phyloP scores from a whole-genome alignment of 2,113 vertebrate species.

The Hymenochirus boettgeri region DNA sequence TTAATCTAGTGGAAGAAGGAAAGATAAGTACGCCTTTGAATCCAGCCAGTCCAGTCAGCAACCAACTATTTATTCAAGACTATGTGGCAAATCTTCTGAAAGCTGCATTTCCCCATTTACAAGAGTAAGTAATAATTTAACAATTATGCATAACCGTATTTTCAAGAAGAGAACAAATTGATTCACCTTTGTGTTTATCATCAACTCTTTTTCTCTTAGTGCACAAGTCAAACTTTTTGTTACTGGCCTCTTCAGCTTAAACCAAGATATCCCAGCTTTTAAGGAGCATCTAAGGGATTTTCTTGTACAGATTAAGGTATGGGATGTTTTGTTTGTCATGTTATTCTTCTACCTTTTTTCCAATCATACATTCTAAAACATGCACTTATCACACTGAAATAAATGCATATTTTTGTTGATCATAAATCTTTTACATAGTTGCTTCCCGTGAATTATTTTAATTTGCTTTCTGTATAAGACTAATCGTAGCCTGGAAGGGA shows the following conservation, averaged over 20 bases:
- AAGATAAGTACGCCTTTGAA: conserved; percentile 88
- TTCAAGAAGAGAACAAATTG: too few species aligned
- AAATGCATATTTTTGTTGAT: too few species aligned
- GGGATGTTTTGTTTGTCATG: too few species aligned
- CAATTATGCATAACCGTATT: too few species aligned
- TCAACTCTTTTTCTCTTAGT: conserved; percentile 57
- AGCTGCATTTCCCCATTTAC: conserved; percentile 94
- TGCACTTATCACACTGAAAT: too few species aligned
- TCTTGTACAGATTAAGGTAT: conserved; percentile 96
- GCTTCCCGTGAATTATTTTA: too few species aligned
- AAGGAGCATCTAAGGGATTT: conserved; percentile 98
- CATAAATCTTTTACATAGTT: too few species aligned
- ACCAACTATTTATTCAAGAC: conserved; percentile 95
- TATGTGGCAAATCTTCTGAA: conserved; percentile 97
- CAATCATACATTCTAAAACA: too few species aligned
- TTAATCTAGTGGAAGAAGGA: conserved; percentile 96
- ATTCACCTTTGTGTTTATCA: too few species aligned
- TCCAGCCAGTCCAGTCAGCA: conserved; percentile 79
- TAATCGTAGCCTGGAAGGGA: too few species aligned
- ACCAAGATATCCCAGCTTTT: conserved; percentile 98
- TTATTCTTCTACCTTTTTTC: too few species aligned
- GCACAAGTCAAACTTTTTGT: conserved; percentile 99
- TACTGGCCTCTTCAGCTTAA: conserved; percentile 97
- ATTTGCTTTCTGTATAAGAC: too few species aligned
- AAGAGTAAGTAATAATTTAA: conserved; percentile 76